Conservation (phyloP, 2,113 vertebrate species). For the Rhinolophus sinicus region DNA sequence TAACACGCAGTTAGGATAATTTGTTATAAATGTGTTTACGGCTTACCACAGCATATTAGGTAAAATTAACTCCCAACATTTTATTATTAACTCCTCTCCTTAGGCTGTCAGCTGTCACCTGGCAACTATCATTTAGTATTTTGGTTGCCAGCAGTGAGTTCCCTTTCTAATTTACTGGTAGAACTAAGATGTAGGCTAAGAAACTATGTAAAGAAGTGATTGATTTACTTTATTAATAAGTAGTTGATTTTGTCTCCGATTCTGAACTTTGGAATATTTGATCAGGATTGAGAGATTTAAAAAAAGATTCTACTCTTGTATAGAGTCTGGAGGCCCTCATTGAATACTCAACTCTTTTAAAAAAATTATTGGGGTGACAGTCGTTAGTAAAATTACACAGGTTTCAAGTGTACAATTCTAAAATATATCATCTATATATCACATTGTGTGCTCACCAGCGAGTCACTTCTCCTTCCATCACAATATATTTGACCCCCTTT, state of each 20-base stretch:
- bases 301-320: neutral
- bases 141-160: constrained; percentile 4
- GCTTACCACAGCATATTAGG: constrained; percentile 48
- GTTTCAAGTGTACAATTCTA: too few species aligned
- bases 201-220: constrained; percentile 22
- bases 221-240: constrained; percentile 42
- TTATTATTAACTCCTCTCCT: neutral
- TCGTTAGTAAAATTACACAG: too few species aligned
- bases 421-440: too few species aligned
- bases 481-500: too few species aligned
- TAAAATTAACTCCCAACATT: constrained; percentile 46
- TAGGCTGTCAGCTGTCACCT: neutral
- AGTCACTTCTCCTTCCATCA: too few species aligned
- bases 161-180: constrained; percentile 20
- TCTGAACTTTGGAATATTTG: constrained; percentile 25
- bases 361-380: too few species aligned
- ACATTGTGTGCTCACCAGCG: too few species aligned
- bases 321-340: neutral
- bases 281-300: neutral
- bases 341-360: neutral
- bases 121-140: constrained; percentile 6
- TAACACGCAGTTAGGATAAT: constrained; percentile 68
- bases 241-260: constrained; percentile 19
- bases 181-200: neutral
- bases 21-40: constrained; percentile 64